A percentile compares a stretch with the other conserved stretches of the same genome.
Conservation (phyloP, 1,140 invertebrate species). For the Colletes latitarsis region DNA sequence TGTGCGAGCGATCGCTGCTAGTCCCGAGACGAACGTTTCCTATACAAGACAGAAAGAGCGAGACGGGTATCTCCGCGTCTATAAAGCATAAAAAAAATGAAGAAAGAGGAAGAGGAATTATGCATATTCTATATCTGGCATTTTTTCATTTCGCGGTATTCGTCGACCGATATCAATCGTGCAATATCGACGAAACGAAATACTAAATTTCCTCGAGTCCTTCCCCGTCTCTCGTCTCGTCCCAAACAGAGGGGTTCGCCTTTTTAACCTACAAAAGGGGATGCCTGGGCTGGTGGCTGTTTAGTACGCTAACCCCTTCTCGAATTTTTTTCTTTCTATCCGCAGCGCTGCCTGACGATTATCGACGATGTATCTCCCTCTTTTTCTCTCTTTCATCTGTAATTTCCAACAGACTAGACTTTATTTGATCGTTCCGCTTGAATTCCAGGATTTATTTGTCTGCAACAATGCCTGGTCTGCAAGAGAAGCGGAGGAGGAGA, state of each 20-base stretch:
- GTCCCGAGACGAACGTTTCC: conserved; percentile 13
- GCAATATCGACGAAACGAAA: conserved; percentile 3
- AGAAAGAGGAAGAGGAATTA: conserved; percentile 20
- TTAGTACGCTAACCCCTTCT: conserved; percentile 12
- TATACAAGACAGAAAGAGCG: background rate
- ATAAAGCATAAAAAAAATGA: background rate
- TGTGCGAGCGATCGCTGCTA: conserved; percentile 3
- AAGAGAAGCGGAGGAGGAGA: background rate
- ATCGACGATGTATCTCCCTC: background rate
- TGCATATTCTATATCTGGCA: conserved; percentile 12
- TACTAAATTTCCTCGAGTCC: conserved; percentile 8
- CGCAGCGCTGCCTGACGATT: background rate
- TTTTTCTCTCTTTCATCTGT: background rate
- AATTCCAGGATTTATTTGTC: conserved; percentile 14
- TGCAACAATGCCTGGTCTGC: conserved; percentile 1
- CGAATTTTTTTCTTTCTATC: conserved; percentile 3
- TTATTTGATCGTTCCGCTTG: conserved; percentile 18
- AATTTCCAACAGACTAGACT: background rate
- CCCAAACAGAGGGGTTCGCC: background rate
- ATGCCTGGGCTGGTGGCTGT: background rate
- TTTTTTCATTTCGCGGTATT: conserved; percentile 2
- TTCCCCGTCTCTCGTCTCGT: background rate
- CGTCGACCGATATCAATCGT: background rate
- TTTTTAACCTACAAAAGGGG: conserved; percentile 26
- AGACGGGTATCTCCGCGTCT: background rate